Base-by-base conservation (phyloP, 2,888 invertebrate genomes). In the Tortricodes alternella region DNA sequence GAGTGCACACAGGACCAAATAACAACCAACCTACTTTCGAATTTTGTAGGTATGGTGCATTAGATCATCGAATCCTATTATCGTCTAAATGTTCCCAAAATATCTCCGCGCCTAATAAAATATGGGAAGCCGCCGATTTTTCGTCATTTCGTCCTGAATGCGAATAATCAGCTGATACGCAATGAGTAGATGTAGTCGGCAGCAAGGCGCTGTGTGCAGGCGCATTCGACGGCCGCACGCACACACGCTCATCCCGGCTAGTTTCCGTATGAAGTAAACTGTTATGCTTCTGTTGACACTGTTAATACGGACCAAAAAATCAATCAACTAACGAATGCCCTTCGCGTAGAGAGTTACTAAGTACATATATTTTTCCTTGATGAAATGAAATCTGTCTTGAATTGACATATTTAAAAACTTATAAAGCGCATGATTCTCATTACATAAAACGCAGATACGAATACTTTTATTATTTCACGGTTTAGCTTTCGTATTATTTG, bases 21-120 rank as follows among this genome's bases (percentile, higher is more conserved):
- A 64, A 13, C 1, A 64, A 11, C 62, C 61, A 62, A 21, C 62
- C 61, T 29, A 64, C 39, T 19, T 58, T 58, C 1, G 63, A 49
- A 7, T 60, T 53, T 9, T 58, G 53, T 32, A 61, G 43, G 29
- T 34, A 58, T 7, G 53, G 59, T 1, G 58, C 43, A 8, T 24
- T 56, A 11, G 41, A 2, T 24, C 56, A 46, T 6, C 52, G 34
- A 16, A 59, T 58, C 43, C 27, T 35, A 32, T 46, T 53, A 13
- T 46, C 39, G 16, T 32, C 11, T 37, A 60, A 39, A 5, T 60
- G 32, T 6, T 59, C 55, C 63, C 62, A 63, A 38, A 62, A 62
- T 19, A 35, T 46, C 23, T 46, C 29, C 5, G 50, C 38, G n/a
- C 56, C 50, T 32, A 57, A 35, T 13, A 51, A 24, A 8, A 53